phyloP scores from a whole-genome alignment of 2,888 invertebrate genomes.

The Lasius platythorax region DNA sequence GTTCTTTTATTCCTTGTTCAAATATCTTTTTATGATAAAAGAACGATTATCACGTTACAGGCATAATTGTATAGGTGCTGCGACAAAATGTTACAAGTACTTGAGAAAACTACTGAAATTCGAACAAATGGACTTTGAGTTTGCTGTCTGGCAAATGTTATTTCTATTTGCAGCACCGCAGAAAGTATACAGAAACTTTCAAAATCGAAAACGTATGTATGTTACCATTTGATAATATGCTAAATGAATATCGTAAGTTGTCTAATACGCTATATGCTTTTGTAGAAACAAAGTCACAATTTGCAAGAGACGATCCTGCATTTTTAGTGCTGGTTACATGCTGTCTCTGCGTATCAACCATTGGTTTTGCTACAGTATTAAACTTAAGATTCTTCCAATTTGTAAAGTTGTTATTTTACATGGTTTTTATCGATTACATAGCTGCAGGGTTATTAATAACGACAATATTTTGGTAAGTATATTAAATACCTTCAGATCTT shows the following conservation, averaged over 20 bases:
- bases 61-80: conserved; percentile 92
- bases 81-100: conserved; percentile 96
- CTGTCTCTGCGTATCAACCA: conserved; percentile 95
- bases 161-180: conserved; percentile 97
- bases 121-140: conserved; percentile 99
- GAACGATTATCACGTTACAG: conserved; percentile 81
- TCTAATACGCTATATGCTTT: conserved; percentile 34
- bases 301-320: conserved; percentile 99
- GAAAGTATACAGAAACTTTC: conserved; percentile 98
- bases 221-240: conserved; percentile 82
- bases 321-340: conserved; percentile 96
- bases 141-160: conserved; percentile 99
- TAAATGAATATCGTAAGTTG: background rate
- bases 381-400: conserved; percentile 90
- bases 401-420: conserved; percentile 94
- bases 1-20: background rate
- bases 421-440: conserved; percentile 97
- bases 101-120: conserved; percentile 94
- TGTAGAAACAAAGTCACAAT: conserved; percentile 98
- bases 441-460: conserved; percentile 95
- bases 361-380: conserved; percentile 94
- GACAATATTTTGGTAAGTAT: conserved; percentile 93
- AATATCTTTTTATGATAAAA: conserved; percentile 76
- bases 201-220: conserved; percentile 98
- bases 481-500: conserved; percentile 3